Percentiles rank a stretch among this genome's conserved stretches.
These are phyloP conservation scores for Temnothorax unifasciatus DNA, from an alignment of 2,888 invertebrate genomes.

Conservation along the genomic window DNA sequence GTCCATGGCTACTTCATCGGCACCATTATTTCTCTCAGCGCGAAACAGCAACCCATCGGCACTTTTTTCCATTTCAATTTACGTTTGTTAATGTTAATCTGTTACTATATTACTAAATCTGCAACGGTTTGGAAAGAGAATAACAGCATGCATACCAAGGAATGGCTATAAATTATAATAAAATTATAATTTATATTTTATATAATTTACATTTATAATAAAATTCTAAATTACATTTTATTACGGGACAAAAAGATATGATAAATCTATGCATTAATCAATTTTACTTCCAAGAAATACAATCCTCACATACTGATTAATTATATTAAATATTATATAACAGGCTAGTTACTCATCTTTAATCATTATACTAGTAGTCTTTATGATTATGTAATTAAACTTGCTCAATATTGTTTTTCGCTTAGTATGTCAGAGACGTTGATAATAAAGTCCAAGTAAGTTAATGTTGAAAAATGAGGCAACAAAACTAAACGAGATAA, in stretches of 20 bases:
- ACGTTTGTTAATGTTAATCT: slow-evolving; percentile 71
- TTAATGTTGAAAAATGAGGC: neutral
- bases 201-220: no score
- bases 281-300: neutral
- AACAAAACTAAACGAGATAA: slow-evolving; percentile 17
- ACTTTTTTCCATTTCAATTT: slow-evolving; percentile 83
- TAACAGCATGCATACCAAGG: neutral
- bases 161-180: neutral
- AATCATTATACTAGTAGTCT: neutral
- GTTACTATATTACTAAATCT: slow-evolving; percentile 73
- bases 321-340: neutral
- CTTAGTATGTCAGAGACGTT: neutral
- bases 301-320: neutral
- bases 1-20: slow-evolving; percentile 83
- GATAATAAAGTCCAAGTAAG: neutral
- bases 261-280: neutral
- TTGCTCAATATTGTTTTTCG: slow-evolving; percentile 27
- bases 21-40: slow-evolving; percentile 84
- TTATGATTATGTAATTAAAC: slow-evolving; percentile 20
- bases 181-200: slow-evolving; percentile 16
- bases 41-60: slow-evolving; percentile 83
- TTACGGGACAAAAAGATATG: neutral
- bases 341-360: neutral
- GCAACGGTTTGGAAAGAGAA: slow-evolving; percentile 46
- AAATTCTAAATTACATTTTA: no score